Base-by-base conservation (phyloP, 2,113 vertebrate species). In the Serilophus lunatus region DNA sequence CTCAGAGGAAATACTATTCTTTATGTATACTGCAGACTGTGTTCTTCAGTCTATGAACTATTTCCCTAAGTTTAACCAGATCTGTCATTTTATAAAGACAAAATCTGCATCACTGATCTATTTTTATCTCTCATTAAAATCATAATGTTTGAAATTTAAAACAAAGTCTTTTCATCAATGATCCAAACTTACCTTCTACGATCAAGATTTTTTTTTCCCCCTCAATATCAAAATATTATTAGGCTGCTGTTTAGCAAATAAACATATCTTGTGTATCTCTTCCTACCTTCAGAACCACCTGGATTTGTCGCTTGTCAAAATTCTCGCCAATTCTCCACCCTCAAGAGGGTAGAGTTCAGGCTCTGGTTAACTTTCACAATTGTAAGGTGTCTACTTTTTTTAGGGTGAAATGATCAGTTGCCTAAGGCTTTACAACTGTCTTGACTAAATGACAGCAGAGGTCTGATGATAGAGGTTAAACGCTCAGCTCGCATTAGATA, bases 311-410 rank as follows among this genome's bases (percentile, higher is more conserved):
- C 11, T 22, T 17, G 13, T 35, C 36, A 47, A 78, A 74, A 92
- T 23, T n/a, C 13, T 82, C 26, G 56, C 10, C 38, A 77, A 49
- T 53, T 61, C 51, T 81, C 47, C 40, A 69, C 6, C 11, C 23
- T 44, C 0, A 0, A 53, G 9, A 31, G 6, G 9, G 26, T 1
- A 51, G 29, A 86, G 60, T 33, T 53, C 57, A 80, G 18, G 31
- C 35, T 75, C 72, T 61, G 23, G 42, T 61, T 51, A 81, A 80
- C 13, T 65, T 66, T n/a, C 11, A 49, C 31, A 65, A 13, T 33
- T n/a, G 2, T 33, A 56, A 92, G 18, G 18, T 36, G 14, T 28
- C 72, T 88, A 22, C 12, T 6, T 47, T 22, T n/a, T 47, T 47
- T 66, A 31, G 22, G 35, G 19, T 63, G 68, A 88, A 71, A 76